Percentiles rank a stretch among this genome's conserved stretches.
These are phyloP conservation scores for Ricordea florida DNA, from an alignment of 92 coral and sea anemone species.

Conservation along the genomic window DNA sequence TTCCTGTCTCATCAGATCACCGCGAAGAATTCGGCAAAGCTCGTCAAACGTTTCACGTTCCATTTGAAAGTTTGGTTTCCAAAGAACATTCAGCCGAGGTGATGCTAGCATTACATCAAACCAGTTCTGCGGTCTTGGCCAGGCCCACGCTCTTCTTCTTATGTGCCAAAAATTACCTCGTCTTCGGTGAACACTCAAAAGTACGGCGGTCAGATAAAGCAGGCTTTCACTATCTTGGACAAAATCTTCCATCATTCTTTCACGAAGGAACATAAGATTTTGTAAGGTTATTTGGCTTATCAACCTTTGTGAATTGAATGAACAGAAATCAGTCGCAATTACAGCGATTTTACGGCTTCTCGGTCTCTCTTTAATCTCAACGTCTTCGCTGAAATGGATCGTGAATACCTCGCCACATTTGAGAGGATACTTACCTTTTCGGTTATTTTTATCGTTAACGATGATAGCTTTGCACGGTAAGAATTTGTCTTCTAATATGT, in stretches of 20 bases:
- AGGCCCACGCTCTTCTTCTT: constrained; percentile 47
- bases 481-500: not conserved
- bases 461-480: constrained; percentile 4
- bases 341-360: constrained; percentile 26
- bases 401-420: not conserved
- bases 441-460: not conserved
- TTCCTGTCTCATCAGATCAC: constrained; percentile 36
- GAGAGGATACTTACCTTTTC: not conserved
- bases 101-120: constrained; percentile 23
- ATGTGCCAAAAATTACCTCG: not conserved
- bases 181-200: not conserved
- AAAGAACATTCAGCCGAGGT: constrained; percentile 24
- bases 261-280: constrained; percentile 5
- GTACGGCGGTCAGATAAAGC: not conserved
- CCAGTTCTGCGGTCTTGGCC: constrained; percentile 63
- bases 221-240: not conserved
- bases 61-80: constrained; percentile 56
- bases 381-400: not conserved
- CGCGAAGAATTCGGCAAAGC: constrained; percentile 29
- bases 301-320: not conserved
- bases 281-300: not conserved
- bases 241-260: not conserved
- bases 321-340: not conserved
- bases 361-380: not conserved
- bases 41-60: constrained; percentile 40